Base-by-base conservation (phyloP, 2,113 vertebrate genomes). In the Cichladusa arquata region DNA sequence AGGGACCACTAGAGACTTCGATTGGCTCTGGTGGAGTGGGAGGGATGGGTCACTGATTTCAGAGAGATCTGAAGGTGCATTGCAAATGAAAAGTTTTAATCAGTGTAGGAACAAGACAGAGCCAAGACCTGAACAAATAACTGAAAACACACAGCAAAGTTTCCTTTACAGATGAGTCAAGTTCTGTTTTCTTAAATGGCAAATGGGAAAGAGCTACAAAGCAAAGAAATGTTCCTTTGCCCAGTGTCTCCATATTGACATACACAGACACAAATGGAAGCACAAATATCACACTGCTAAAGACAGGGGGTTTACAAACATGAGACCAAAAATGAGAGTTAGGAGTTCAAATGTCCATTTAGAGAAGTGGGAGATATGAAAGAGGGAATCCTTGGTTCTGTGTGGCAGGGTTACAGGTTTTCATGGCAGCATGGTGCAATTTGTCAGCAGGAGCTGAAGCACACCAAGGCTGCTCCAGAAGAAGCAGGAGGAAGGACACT, bases 381-480 rank as follows among this genome's bases (percentile, higher is more conserved):
- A 14, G 29, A 22, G 14, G 25, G 26, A 42, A 3, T n/a, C 20
- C 51, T 28, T 58, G 12, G 1, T 10, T 7, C 19, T 31, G 36
- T 8, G 36, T n/a, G 66, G 29, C 42, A 9, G 4, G 3, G 2
- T 20, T 22, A 0, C 12, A 5, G 7, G 12, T 8, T 56, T 58
- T 8, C 17, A 4, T 2, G 28, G 44, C 38, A 72, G 44, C 4
- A 0, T 0, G 22, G 45, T 45, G 69, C 14, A 24, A 3, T 6
- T 4, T 26, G 40, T 14, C 82, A 72, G 31, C 20, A 0, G 0
- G 33, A 78, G 64, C 38, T 5, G 4, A 19, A 23, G 1, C 1
- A 9, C 42, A 34, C 31, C 23, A 19, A 20, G 12, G 1, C 11
- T 42, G 64, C 60, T 84, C 76, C 67, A 40, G 38, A 50, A 71